A percentile compares a stretch with the other conserved stretches of the same genome.
These are phyloP conservation scores for Peromyscus polionotus DNA, from an alignment of 2,113 vertebrate genomes.

Conservation along the genomic window DNA sequence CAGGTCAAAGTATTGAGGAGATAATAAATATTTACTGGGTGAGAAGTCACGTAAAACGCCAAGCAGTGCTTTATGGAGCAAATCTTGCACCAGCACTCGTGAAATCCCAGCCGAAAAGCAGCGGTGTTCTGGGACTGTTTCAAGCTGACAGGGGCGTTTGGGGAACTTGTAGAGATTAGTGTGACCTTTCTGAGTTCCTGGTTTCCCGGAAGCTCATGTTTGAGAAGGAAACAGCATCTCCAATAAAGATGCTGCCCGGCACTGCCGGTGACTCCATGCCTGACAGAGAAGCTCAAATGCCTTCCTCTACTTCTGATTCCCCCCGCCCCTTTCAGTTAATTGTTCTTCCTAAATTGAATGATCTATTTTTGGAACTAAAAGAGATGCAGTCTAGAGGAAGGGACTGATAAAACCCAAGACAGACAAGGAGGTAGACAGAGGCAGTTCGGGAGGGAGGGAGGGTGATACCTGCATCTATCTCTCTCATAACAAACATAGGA, in stretches of 20 bases:
- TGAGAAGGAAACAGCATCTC: not conserved
- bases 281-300: conserved; percentile 62
- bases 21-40: not conserved
- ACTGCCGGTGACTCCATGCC: not conserved
- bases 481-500: not conserved
- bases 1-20: not conserved
- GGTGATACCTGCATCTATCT: not conserved
- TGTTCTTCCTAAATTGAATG: conserved; percentile 79
- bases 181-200: not conserved
- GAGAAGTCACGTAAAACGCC: not conserved
- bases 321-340: conserved; percentile 71
- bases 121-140: not conserved
- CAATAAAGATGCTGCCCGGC: not conserved
- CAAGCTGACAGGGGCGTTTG: not conserved
- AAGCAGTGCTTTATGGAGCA: not conserved
- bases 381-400: conserved; percentile 73
- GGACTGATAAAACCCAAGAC: conserved; percentile 57
- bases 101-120: not conserved
- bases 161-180: not conserved
- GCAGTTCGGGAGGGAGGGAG: not conserved
- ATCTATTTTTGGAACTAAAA: conserved; percentile 80
- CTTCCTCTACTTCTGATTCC: conserved; percentile 64
- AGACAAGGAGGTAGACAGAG: conserved; percentile 43
- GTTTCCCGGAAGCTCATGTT: not conserved
- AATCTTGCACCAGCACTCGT: not conserved